A percentile compares a stretch with the other conserved stretches of the same genome.
These are phyloP conservation scores for Drosophila longiperda DNA, from an alignment of 2,888 invertebrate genomes.

Conservation along the genomic window DNA sequence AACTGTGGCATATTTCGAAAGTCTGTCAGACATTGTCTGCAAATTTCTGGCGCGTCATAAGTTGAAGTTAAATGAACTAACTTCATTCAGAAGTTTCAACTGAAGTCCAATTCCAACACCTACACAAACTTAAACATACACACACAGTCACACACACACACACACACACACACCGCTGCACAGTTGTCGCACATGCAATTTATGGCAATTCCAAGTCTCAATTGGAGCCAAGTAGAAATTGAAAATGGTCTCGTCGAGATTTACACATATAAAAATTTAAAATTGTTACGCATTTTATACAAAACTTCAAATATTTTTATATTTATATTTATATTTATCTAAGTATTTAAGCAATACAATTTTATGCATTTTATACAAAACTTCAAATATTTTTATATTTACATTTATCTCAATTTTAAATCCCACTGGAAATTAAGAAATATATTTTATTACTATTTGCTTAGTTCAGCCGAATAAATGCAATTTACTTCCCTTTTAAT, in stretches of 20 bases:
- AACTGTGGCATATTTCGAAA: constrained; percentile 65
- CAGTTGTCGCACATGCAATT: constrained; percentile 78
- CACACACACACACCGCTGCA: constrained; percentile 33
- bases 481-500: neutral
- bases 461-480: neutral
- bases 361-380: neutral
- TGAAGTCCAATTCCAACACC: constrained; percentile 57
- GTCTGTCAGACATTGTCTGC: constrained; percentile 73
- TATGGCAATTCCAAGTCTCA: constrained; percentile 79
- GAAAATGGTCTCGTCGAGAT: constrained; percentile 49
- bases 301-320: neutral
- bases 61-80: constrained; percentile 78
- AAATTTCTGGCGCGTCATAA: constrained; percentile 77
- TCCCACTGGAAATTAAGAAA: neutral
- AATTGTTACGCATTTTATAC: constrained; percentile 11
- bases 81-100: constrained; percentile 65
- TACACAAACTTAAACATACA: constrained; percentile 30
- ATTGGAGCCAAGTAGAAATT: constrained; percentile 66
- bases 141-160: constrained; percentile 15
- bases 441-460: neutral
- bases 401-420: neutral
- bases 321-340: neutral
- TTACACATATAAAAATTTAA: constrained; percentile 29
- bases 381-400: neutral
- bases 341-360: neutral